Evolutionary conservation across 2,113 vertebrate species (phyloP).

Genomic region (Megaceryle maxima): DNA sequence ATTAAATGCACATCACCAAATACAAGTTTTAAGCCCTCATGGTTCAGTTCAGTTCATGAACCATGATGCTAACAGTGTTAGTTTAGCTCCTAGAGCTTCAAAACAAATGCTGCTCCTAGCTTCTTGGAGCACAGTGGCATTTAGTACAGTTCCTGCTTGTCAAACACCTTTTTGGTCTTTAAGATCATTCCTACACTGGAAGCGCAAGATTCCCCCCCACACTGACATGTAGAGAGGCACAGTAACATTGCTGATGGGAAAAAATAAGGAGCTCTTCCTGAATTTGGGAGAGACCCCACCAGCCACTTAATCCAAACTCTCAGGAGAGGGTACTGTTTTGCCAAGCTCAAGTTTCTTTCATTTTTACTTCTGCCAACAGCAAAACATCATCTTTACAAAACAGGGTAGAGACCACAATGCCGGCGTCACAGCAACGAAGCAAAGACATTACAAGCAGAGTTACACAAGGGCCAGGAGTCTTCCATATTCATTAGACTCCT

Average conservation of each 20-base stretch:
- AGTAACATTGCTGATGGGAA: not conserved
- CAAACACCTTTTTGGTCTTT: not conserved
- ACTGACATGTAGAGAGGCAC: not conserved
- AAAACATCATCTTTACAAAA: not conserved
- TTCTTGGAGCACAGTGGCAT: not conserved
- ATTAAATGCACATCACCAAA: not conserved
- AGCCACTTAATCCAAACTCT: not conserved
- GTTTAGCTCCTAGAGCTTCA: not conserved
- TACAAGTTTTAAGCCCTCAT: not conserved
- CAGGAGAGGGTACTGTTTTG: not conserved
- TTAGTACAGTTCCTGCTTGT: not conserved
- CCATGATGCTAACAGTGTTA: not conserved
- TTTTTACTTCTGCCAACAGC: not conserved
- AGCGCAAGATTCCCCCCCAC: not conserved
- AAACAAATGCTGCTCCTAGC: not conserved
- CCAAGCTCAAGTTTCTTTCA: not conserved
- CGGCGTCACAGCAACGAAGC: not conserved
- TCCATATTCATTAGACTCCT: not conserved
- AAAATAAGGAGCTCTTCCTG: not conserved
- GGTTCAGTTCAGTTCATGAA: not conserved
- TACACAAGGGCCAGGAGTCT: not conserved
- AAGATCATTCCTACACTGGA: not conserved
- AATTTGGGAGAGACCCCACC: not conserved
- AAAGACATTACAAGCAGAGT: not conserved
- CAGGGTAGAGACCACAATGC: too few relatives aligned